Percentiles rank a stretch among this genome's conserved stretches.
Conservation (phyloP, 2,888 invertebrate species). For the Salpingus planirostris region DNA sequence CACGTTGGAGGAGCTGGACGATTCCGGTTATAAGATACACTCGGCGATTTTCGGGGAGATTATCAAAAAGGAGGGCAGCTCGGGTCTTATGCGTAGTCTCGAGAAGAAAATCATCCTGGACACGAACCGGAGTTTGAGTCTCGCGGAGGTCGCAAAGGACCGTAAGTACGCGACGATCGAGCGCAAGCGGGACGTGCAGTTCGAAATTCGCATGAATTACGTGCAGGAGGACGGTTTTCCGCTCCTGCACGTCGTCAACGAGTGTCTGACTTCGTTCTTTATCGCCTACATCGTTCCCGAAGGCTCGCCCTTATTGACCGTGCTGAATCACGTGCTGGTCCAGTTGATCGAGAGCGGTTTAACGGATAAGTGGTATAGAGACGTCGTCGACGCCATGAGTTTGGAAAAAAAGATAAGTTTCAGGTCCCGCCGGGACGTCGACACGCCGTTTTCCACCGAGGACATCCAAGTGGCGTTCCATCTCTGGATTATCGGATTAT, state of each 20-base stretch:
- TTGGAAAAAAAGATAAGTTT: not conserved
- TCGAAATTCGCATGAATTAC: slow-evolving; percentile 27
- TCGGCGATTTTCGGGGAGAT: slow-evolving; percentile 16
- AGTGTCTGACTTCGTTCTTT: slow-evolving; percentile 40
- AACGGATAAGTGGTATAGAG: slow-evolving; percentile 35
- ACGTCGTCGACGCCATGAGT: slow-evolving; percentile 18
- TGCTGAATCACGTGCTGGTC: slow-evolving; percentile 33
- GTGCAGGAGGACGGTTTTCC: slow-evolving; percentile 30
- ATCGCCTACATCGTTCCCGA: slow-evolving; percentile 39
- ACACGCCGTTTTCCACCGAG: slow-evolving; percentile 1
- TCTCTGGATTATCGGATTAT: too few species aligned
- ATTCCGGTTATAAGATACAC: slow-evolving; percentile 33
- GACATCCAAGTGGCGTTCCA: slow-evolving; percentile 5
- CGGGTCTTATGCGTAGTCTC: slow-evolving; percentile 20
- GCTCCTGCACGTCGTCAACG: slow-evolving; percentile 38
- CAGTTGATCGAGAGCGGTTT: slow-evolving; percentile 37
- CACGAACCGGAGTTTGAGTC: not conserved
- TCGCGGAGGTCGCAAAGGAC: not conserved
- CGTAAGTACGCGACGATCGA: slow-evolving; percentile 25
- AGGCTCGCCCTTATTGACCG: slow-evolving; percentile 37
- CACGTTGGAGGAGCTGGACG: slow-evolving; percentile 36
- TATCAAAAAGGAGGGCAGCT: slow-evolving; percentile 23
- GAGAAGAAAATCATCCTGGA: slow-evolving; percentile 9
- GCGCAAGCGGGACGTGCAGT: slow-evolving; percentile 30
- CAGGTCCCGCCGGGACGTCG: too few species aligned